phyloP scores from a whole-genome alignment of 2,113 vertebrate species.

The Engystomops pustulosus region DNA sequence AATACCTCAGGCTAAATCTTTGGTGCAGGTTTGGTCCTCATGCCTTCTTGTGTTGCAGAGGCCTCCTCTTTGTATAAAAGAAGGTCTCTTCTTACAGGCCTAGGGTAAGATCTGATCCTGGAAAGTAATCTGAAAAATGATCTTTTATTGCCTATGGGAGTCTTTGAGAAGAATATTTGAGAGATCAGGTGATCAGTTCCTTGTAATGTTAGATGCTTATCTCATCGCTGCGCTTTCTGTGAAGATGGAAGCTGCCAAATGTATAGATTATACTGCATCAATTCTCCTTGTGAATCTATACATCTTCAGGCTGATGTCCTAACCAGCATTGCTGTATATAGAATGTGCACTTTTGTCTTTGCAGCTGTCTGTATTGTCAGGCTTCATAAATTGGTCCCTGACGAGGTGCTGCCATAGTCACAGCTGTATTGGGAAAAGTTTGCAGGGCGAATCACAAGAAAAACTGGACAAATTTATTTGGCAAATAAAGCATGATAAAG shows the following conservation, averaged over 20 bases:
- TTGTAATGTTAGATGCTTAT: not conserved
- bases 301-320: no score
- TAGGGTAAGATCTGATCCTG: not conserved
- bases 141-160: not conserved
- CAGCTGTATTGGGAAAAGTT: no score
- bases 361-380: no score
- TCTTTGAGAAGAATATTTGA: not conserved
- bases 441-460: no score
- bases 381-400: no score
- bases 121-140: not conserved
- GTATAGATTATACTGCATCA: not conserved
- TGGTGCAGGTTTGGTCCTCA: not conserved
- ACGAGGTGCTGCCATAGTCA: not conserved
- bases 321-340: no score
- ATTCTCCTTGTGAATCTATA: no score
- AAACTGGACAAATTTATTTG: no score
- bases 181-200: constrained; percentile 5
- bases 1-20: not conserved
- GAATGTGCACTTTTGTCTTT: no score
- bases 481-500: no score
- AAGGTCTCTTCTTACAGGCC: constrained; percentile 6
- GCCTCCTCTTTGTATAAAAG: not conserved
- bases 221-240: not conserved
- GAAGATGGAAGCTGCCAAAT: not conserved
- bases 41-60: not conserved